A percentile compares a stretch with the other conserved stretches of the same genome.
Evolutionary conservation across 2,888 invertebrate genomes (phyloP).

Genomic region (Sinopyrophorus schimmeli): DNA sequence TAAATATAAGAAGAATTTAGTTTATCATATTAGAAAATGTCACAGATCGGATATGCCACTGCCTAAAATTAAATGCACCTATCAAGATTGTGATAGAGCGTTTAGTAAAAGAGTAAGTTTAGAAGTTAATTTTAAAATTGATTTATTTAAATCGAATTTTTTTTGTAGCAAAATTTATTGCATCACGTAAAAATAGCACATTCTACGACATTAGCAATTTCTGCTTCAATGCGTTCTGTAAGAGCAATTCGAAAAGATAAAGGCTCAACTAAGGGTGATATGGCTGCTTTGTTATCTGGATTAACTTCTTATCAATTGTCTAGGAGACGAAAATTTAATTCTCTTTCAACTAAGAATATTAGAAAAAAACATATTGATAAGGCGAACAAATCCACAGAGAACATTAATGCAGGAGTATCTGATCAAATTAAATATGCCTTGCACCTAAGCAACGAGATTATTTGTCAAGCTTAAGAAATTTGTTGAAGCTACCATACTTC

Average conservation of each 20-base stretch:
- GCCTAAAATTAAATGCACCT: conserved; percentile 33
- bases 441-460: no score
- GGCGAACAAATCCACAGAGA: no score
- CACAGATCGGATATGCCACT: conserved; percentile 39
- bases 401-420: no score
- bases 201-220: no score
- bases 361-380: no score
- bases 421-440: no score
- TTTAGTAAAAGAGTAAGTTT: conserved; percentile 32
- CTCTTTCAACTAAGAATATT: no score
- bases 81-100: conserved; percentile 33
- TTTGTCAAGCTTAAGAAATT: no score
- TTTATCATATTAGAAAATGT: conserved; percentile 38
- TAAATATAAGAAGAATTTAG: conserved; percentile 43
- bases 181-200: conserved; percentile 38
- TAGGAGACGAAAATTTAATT: no score
- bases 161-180: conserved; percentile 39
- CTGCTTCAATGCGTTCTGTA: no score
- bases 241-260: conserved; percentile 46
- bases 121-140: background rate
- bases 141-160: conserved; percentile 5
- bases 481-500: no score
- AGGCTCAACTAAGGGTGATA: conserved; percentile 27
- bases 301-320: no score
- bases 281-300: conserved; percentile 13